Evolutionary conservation across 2,113 vertebrate genomes (phyloP).

Genomic region (Pollimyrus isidori): DNA sequence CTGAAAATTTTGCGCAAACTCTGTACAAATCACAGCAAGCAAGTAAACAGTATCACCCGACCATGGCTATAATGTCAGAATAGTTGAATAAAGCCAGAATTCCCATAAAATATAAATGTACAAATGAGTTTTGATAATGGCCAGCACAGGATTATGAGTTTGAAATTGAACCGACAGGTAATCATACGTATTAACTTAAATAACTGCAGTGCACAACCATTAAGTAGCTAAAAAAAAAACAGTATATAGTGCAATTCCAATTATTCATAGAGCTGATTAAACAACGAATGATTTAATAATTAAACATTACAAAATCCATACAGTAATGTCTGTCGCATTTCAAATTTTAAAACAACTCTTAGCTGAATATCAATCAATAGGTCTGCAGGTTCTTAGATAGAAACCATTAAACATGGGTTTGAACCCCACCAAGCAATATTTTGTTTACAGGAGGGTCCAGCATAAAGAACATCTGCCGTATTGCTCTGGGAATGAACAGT

Average conservation of each 20-base stretch:
- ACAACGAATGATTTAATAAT: not conserved
- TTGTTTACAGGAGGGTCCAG: not conserved
- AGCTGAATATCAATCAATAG: not conserved
- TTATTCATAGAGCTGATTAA: not conserved
- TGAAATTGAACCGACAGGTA: not conserved
- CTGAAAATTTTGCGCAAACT: not conserved
- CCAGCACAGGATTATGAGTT: not conserved
- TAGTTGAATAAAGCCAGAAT: not conserved
- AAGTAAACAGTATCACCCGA: not conserved
- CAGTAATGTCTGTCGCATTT: not conserved
- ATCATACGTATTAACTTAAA: not conserved
- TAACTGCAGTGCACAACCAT: not conserved
- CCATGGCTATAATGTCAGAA: not conserved
- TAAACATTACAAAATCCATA: not conserved
- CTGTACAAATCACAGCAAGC: not conserved
- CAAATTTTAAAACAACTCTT: not conserved
- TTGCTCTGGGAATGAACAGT: not conserved
- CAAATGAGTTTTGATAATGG: not conserved
- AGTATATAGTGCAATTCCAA: not conserved
- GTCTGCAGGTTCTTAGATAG: not conserved
- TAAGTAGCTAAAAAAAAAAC: not conserved
- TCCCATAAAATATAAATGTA: not conserved
- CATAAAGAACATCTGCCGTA: not conserved
- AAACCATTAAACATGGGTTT: not conserved
- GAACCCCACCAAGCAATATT: not conserved